These are phyloP conservation scores for Phymanthus crucifer DNA, from an alignment of 92 coral and sea anemone species.

Conservation along the genomic window DNA sequence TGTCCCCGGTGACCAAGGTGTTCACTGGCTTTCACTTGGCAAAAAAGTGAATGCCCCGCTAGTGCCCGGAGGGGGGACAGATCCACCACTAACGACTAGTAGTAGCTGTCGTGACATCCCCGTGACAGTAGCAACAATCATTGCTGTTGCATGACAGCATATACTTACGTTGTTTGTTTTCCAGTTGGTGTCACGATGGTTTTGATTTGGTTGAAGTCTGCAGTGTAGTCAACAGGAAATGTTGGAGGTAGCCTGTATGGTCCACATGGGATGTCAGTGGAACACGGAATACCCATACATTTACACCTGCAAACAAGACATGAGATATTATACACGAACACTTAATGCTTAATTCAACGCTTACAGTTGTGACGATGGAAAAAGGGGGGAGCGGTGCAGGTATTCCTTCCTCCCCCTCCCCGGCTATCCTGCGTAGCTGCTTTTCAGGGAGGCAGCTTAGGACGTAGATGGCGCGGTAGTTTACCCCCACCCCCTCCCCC, in stretches of 20 bases:
- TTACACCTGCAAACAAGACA: slow-evolving; percentile 7
- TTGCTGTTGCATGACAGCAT: slow-evolving; percentile 12
- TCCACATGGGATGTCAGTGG: slow-evolving; percentile 50
- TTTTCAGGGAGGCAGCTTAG: too few species aligned
- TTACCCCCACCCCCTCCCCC: too few species aligned
- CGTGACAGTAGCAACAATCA: neutral
- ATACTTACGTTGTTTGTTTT: slow-evolving; percentile 17
- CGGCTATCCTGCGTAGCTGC: neutral
- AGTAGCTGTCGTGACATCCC: too few species aligned
- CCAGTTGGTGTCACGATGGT: slow-evolving; percentile 24
- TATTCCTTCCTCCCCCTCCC: neutral
- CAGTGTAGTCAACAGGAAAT: slow-evolving; percentile 43
- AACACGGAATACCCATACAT: slow-evolving; percentile 36
- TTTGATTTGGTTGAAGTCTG: slow-evolving; percentile 16
- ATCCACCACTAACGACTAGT: too few species aligned
- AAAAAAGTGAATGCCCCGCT: too few species aligned
- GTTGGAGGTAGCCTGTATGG: slow-evolving; percentile 57
- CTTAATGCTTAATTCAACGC: neutral
- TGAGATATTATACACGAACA: neutral
- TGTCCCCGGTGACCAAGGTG: too few species aligned
- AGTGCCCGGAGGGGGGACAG: too few species aligned
- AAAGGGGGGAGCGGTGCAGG: neutral
- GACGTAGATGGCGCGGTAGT: too few species aligned
- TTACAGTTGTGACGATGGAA: too few species aligned
- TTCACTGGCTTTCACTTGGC: too few species aligned